phyloP scores from a whole-genome alignment of 2,113 vertebrate genomes.

The Plotosus lineatus region DNA sequence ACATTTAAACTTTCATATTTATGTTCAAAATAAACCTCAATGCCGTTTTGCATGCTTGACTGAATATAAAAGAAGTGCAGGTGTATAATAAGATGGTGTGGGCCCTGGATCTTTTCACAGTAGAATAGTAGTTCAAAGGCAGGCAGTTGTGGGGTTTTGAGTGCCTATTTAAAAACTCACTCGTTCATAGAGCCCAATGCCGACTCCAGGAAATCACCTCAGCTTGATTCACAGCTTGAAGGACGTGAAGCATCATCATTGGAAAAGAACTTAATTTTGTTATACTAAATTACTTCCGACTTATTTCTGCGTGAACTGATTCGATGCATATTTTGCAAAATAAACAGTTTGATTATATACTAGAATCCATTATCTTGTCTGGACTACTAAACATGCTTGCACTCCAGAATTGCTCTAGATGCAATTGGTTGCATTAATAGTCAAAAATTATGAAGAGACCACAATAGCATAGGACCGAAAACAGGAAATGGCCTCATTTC shows the following conservation, averaged over 20 bases:
- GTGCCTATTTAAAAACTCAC: neutral
- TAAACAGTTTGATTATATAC: neutral
- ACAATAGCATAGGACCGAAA: neutral
- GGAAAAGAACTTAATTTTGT: neutral
- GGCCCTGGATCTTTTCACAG: neutral
- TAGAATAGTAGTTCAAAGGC: neutral
- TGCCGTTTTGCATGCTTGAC: neutral
- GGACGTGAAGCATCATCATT: neutral
- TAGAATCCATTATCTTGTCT: neutral
- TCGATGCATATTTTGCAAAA: neutral
- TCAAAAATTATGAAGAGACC: neutral
- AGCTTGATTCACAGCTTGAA: neutral
- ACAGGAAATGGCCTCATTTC: conserved; percentile 8
- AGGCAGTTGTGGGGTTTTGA: neutral
- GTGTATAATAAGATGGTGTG: neutral
- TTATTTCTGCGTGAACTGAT: neutral
- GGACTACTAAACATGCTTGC: neutral
- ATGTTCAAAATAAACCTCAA: neutral
- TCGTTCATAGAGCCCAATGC: neutral
- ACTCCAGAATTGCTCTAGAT: neutral
- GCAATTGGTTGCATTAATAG: neutral
- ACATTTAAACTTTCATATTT: neutral
- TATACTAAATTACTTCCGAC: neutral
- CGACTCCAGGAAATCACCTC: too few relatives aligned
- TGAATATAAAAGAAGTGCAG: neutral